These are phyloP conservation scores for Astreopora myriophthalma DNA, from an alignment of 64 coral and sea anemone species.

Conservation along the genomic window DNA sequence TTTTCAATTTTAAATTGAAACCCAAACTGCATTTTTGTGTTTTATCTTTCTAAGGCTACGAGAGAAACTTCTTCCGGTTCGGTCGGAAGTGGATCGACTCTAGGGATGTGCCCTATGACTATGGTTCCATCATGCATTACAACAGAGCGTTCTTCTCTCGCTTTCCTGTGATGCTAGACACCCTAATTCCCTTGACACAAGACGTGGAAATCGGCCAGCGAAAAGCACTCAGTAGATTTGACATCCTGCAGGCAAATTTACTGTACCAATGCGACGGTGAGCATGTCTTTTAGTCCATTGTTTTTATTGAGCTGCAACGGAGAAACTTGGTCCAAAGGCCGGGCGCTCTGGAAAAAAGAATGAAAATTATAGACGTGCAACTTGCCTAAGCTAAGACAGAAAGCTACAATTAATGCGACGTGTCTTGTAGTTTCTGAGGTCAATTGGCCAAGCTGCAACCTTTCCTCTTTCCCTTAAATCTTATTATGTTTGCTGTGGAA, in stretches of 20 bases:
- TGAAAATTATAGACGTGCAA: no score
- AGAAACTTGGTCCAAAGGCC: no score
- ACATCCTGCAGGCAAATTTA: constrained; percentile 86
- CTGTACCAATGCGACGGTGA: constrained; percentile 93
- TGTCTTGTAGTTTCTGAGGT: no score
- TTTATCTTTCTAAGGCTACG: constrained; percentile 47
- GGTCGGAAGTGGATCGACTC: constrained; percentile 91
- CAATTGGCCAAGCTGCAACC: no score
- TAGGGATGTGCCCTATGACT: constrained; percentile 86
- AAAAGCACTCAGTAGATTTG: constrained; percentile 72
- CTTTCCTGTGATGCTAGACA: constrained; percentile 68
- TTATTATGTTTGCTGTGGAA: no score
- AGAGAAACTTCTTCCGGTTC: constrained; percentile 88
- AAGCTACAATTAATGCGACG: no score
- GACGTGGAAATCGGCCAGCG: constrained; percentile 75
- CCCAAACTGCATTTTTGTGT: background rate
- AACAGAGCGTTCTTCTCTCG: constrained; percentile 80
- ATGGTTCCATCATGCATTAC: constrained; percentile 97
- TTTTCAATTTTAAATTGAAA: no score
- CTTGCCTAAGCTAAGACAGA: no score
- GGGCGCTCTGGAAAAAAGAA: no score
- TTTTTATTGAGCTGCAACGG: background rate
- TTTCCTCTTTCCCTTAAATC: no score
- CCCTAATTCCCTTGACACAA: constrained; percentile 1
- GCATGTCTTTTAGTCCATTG: background rate